These are phyloP conservation scores for Rhamnusium bicolor DNA, from an alignment of 2,888 invertebrate species.

Conservation along the genomic window DNA sequence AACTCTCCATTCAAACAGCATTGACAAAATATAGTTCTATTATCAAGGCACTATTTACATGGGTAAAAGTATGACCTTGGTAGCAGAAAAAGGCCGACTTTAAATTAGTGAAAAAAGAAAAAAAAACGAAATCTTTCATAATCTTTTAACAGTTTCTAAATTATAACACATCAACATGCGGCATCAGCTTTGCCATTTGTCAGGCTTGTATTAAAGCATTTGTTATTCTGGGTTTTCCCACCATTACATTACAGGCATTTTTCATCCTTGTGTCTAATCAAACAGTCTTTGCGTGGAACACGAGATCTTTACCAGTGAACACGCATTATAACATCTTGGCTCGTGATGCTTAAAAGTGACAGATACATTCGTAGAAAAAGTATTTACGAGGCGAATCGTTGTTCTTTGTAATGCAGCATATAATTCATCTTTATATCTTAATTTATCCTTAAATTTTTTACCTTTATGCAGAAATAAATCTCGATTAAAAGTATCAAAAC, in stretches of 20 bases:
- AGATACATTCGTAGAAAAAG: neutral
- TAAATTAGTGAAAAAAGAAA: no score
- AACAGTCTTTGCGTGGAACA: conserved; percentile 7
- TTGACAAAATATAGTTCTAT: no score
- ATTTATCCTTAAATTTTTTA: neutral
- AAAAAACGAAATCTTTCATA: no score
- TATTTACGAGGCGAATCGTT: neutral
- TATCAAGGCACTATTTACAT: no score
- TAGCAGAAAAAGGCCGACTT: no score
- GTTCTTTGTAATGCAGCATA: neutral
- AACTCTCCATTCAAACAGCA: no score
- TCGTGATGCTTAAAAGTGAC: conserved; percentile 9
- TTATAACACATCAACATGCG: neutral
- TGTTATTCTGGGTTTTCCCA: neutral
- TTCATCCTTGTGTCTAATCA: neutral
- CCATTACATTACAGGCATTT: neutral
- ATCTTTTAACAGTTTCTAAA: no score
- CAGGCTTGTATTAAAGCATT: neutral
- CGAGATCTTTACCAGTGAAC: neutral
- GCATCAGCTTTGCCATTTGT: neutral
- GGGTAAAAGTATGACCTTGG: no score
- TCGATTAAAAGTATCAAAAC: neutral
- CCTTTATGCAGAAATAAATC: neutral
- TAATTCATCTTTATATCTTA: neutral
- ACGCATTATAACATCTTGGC: conserved; percentile 6